Evolutionary conservation across 1,140 invertebrate genomes (phyloP), one percentile per base, ranked within the genome.

Genomic region (Trialeurodes vaporariorum): DNA sequence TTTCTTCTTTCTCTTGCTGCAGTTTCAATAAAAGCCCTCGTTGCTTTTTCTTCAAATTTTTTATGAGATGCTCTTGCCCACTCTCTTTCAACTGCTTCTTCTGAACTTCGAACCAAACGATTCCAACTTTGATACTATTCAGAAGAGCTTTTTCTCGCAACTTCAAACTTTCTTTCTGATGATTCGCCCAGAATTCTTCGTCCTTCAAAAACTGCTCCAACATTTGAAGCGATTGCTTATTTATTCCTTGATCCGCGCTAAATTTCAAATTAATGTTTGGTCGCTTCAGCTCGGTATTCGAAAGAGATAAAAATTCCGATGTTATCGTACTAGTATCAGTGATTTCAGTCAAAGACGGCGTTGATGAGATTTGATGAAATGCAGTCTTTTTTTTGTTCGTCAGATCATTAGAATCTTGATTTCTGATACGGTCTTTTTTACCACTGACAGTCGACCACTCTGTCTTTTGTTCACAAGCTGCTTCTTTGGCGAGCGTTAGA

Each of bases 1-100:
- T 83, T 72, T 85, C 81, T 64, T 81, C 81, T 74, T 83, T 79
- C 68, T 81, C 83, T 72, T 80, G 78, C 49, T 81, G 77, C 27
- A 82, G 69, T 66, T 81, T 81, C 27, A 81, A 72, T 65, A 83
- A 68, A 34, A 83, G 66, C 25, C 79, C 81, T 66, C 81, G 74
- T 71, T 85, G 80, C 67, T 80, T 80, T 69, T 84, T 83, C 64
- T 81, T 80, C 22, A 85, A 79, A 11, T 80, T 78, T 59, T 83
- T 79, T 65, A 79, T 76, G 63, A 76, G 75, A 72, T 77, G 78
- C 26, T 80, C 79, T 65, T 80, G 82, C 17, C 82, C 82, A 17
- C 79, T 79, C 70, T 83, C 82, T 67, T 75, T 73, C 11, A 80
- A 67, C 13, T 75, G 79, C 27, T 80, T 77, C 69, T 83, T 83